A percentile compares a stretch with the other conserved stretches of the same genome.
Conservation (phyloP, 2,797 vertebrate species). For the Notamacropus eugenii region DNA sequence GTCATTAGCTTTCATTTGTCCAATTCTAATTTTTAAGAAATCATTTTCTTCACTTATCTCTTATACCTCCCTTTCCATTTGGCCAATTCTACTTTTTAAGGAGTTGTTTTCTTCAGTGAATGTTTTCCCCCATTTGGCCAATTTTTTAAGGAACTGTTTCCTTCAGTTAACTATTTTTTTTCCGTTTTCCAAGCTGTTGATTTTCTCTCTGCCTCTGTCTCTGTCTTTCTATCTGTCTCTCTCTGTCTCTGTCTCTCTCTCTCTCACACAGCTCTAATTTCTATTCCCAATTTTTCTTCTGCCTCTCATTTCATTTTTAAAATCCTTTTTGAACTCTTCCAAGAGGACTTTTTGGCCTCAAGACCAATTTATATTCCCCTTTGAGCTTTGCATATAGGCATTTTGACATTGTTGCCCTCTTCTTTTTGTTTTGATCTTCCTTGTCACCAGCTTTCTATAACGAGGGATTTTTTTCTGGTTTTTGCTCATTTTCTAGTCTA, state of each 20-base stretch:
- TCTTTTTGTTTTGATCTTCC: not conserved
- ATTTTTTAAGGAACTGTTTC: no score
- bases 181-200: not conserved
- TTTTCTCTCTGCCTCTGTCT: not conserved
- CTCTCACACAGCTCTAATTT: accelerated
- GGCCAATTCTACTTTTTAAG: no score
- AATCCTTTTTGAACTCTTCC: not conserved
- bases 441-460: not conserved
- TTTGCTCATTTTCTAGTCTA: not conserved
- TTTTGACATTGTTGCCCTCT: not conserved
- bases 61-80: no score
- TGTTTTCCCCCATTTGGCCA: no score
- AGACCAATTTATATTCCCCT: not conserved
- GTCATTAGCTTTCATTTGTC: no score
- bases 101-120: no score
- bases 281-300: not conserved
- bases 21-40: no score
- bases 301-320: not conserved
- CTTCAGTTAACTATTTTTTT: not conserved
- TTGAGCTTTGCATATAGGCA: not conserved
- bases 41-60: no score
- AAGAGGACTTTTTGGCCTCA: not conserved
- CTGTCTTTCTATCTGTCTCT: no score
- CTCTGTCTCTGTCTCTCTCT: no score
- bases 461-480: not conserved